Evolutionary conservation across 2,888 invertebrate species (phyloP).

Genomic region (Perizoma affinitatum): DNA sequence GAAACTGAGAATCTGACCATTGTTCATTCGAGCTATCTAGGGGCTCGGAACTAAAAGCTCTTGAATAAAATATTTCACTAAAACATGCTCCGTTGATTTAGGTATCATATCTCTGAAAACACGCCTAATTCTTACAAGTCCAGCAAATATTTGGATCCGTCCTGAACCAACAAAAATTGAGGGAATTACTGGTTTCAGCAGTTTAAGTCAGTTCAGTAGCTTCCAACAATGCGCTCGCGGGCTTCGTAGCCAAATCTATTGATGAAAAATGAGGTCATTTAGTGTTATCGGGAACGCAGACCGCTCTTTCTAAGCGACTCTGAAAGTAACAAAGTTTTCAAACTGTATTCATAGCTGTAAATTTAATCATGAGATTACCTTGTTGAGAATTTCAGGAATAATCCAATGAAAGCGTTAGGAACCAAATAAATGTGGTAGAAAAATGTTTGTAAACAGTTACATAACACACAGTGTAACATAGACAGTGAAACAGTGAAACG

Average conservation of each 20-base stretch:
- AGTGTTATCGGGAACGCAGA: slow-evolving; percentile 17
- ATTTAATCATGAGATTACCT: background rate
- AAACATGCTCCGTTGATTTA: slow-evolving; percentile 23
- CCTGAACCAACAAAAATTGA: slow-evolving; percentile 24
- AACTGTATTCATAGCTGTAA: slow-evolving; percentile 4
- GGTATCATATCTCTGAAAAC: slow-evolving; percentile 27
- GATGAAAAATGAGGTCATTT: slow-evolving; percentile 23
- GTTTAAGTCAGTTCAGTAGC: slow-evolving; percentile 18
- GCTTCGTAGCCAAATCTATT: slow-evolving; percentile 15
- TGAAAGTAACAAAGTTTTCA: slow-evolving; percentile 10
- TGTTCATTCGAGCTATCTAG: too few species aligned
- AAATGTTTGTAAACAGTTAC: too few species aligned
- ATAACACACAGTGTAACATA: too few species aligned
- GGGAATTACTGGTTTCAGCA: slow-evolving; percentile 20
- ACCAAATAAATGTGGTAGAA: too few species aligned
- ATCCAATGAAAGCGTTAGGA: too few species aligned
- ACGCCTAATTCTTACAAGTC: slow-evolving; percentile 16
- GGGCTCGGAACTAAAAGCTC: slow-evolving; percentile 3
- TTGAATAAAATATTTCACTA: slow-evolving; percentile 14
- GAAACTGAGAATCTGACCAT: too few species aligned
- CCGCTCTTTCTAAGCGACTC: slow-evolving; percentile 5
- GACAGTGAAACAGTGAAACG: too few species aligned
- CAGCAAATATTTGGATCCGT: slow-evolving; percentile 22
- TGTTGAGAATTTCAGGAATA: too few species aligned
- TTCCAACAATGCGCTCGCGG: slow-evolving; percentile 23